These are phyloP conservation scores for Pectinophora gossypiella DNA, from an alignment of 1,140 invertebrate species.

Conservation along the genomic window DNA sequence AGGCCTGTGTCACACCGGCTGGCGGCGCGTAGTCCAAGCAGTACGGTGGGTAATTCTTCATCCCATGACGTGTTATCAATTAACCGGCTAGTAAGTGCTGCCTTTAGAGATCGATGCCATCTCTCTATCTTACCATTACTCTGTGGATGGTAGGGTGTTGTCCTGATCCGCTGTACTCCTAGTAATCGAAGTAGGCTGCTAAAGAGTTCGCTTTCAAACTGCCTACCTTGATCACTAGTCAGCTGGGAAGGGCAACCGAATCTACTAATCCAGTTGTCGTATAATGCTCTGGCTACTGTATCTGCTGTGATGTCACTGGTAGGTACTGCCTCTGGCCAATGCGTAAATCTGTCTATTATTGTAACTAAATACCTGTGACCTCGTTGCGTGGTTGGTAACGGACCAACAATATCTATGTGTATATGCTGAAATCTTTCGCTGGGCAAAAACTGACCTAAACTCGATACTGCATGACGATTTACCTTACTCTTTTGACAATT, in stretches of 20 bases:
- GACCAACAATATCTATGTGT: slow-evolving; percentile 73
- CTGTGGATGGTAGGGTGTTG: slow-evolving; percentile 55
- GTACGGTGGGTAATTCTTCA: slow-evolving; percentile 36
- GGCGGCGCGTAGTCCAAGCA: slow-evolving; percentile 36
- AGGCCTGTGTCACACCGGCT: too few species aligned
- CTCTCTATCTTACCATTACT: slow-evolving; percentile 49
- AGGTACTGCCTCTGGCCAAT: slow-evolving; percentile 67
- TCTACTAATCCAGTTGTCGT: slow-evolving; percentile 28
- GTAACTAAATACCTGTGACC: slow-evolving; percentile 58
- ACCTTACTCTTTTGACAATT: slow-evolving; percentile 27
- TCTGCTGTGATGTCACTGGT: slow-evolving; percentile 49
- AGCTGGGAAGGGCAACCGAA: slow-evolving; percentile 37
- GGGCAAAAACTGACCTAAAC: not conserved
- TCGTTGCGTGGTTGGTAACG: slow-evolving; percentile 38
- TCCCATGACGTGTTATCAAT: slow-evolving; percentile 27
- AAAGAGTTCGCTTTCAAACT: slow-evolving; percentile 53
- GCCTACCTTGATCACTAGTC: slow-evolving; percentile 47
- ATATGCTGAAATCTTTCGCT: slow-evolving; percentile 54
- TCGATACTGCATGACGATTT: slow-evolving; percentile 4
- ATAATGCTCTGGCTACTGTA: slow-evolving; percentile 19
- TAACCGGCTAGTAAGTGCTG: slow-evolving; percentile 30
- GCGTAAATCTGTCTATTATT: slow-evolving; percentile 60
- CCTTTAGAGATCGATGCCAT: slow-evolving; percentile 59
- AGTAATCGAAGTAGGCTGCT: slow-evolving; percentile 18
- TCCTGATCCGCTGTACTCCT: slow-evolving; percentile 31